phyloP scores from a whole-genome alignment of 2,888 invertebrate genomes.

The Dryobota labecula region DNA sequence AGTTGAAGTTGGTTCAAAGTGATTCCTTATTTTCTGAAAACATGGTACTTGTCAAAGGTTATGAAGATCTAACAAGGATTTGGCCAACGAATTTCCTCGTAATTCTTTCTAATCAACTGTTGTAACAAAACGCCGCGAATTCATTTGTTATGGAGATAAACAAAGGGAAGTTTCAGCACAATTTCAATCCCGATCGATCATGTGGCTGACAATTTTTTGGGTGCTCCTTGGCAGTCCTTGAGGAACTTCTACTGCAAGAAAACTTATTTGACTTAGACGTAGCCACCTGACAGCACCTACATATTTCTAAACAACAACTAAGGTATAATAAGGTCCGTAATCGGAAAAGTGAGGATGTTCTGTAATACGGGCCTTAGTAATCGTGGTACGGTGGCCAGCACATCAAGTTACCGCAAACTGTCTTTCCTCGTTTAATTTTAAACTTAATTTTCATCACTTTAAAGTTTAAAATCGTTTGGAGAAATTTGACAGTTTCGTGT shows the following conservation, averaged over 20 bases:
- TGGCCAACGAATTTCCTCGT: neutral
- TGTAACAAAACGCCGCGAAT: neutral
- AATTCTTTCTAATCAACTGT: neutral
- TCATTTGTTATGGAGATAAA: neutral
- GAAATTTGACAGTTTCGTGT: too few relatives aligned
- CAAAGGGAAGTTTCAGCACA: neutral
- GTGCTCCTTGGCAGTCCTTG: neutral
- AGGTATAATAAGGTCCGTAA: neutral
- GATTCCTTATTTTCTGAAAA: neutral
- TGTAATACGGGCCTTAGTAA: neutral
- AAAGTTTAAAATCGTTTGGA: too few relatives aligned
- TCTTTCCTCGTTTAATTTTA: too few relatives aligned
- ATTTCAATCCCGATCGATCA: neutral
- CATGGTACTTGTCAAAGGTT: neutral
- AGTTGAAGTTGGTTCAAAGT: neutral
- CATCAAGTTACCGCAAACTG: too few relatives aligned
- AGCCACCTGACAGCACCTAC: too few relatives aligned
- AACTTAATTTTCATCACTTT: too few relatives aligned
- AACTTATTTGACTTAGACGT: neutral
- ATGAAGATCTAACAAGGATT: neutral
- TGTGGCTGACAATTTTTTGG: neutral
- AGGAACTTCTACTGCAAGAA: neutral
- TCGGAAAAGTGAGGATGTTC: neutral
- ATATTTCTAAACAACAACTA: neutral
- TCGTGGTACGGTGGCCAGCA: too few relatives aligned